These are phyloP conservation scores for Pandemis cinnamomeana DNA, from an alignment of 2,888 invertebrate species.

Conservation along the genomic window DNA sequence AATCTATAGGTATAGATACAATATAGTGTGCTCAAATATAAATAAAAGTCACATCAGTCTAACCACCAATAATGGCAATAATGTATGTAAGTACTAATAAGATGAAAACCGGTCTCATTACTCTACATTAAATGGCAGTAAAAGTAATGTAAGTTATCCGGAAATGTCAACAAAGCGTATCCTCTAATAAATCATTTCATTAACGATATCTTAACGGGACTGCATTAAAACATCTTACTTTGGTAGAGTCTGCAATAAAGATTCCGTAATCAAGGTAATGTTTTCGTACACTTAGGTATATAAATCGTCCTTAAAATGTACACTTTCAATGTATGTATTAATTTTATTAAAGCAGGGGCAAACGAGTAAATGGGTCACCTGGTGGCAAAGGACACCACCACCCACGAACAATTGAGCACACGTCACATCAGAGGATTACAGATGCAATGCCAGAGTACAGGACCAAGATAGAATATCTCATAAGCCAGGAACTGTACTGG, in stretches of 20 bases:
- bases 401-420: too few species aligned
- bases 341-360: too few species aligned
- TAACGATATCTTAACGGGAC: not conserved
- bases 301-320: not conserved
- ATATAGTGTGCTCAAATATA: too few species aligned
- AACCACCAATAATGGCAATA: not conserved
- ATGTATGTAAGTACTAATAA: too few species aligned
- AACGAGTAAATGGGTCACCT: too few species aligned
- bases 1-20: too few species aligned
- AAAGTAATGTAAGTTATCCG: not conserved
- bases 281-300: not conserved
- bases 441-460: too few species aligned
- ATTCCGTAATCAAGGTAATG: not conserved
- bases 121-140: not conserved
- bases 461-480: too few species aligned
- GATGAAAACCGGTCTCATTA: not conserved
- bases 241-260: slow-evolving; percentile 2
- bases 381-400: too few species aligned
- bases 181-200: not conserved
- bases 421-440: too few species aligned
- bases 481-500: too few species aligned
- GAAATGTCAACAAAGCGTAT: not conserved
- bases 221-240: not conserved
- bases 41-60: not conserved
- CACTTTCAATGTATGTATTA: too few species aligned